Base-by-base conservation (phyloP, 2,113 vertebrate genomes). In the Myotis yumanensis region DNA sequence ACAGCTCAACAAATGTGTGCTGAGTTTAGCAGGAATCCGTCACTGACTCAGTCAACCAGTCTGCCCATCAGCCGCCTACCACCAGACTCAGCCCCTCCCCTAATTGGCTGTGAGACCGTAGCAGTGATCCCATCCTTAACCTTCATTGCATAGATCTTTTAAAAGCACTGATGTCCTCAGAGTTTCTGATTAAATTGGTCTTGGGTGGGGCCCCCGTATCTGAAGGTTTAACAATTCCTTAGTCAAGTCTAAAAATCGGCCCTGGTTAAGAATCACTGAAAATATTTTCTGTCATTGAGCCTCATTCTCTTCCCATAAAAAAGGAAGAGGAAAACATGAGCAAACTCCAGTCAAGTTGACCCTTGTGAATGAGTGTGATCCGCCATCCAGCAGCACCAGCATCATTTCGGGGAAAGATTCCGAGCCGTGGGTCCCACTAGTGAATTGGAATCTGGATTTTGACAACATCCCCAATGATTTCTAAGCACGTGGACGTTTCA, bases 251-350 rank as follows among this genome's bases (percentile, higher is more conserved):
- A 43, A 81, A 66, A 30, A 88, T 76, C n/a, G 66, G 2, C 10
- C 1, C 46, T 35, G 15, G 8, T 79, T 87, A 91, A 84, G 57
- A 80, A 80, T 83, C 20, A n/a, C 17, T 77, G 12, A 51, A 75
- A 3, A 2, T 1, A 20, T 57, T 46, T 81, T 46, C 12, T 22
- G 25, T 59, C 28, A 35, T 81, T 35, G 48, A 82, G 11, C 37
- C 32, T 94, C 52, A n/a, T 68, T 96, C 95, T 91, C 32, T 77
- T 59, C 62, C 35, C 18, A 1, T 48, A 32, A 75, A 46, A 40
- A 64, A 37, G 57, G 4, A 68, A 10, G 3, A 52, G 16, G 14
- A 30, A 71, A 77, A 68, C 28, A 28, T 16, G 23, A 80, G 17
- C 4, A 23, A 1, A n/a, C 10, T 48, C 7, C 3, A 52, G 20